Conservation (phyloP, 2,888 invertebrate genomes). For the Nomada ruficornis region DNA sequence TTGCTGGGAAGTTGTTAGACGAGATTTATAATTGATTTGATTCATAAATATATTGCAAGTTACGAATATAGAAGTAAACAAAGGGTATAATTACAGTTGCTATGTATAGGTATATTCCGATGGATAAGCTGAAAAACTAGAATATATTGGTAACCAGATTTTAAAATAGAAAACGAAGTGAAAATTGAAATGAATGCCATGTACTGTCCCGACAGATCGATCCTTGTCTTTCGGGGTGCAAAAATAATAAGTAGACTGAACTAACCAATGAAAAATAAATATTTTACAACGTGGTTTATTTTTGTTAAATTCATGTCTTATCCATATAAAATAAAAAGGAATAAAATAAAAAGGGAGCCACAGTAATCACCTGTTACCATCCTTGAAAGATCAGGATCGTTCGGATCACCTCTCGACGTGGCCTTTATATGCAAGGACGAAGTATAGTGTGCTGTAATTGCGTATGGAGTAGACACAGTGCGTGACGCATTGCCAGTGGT, state of each 20-base stretch:
- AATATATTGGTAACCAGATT: constrained; percentile 5
- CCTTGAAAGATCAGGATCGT: not conserved
- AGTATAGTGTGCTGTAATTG: constrained; percentile 69
- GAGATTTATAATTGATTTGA: not conserved
- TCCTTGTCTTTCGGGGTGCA: too few species aligned
- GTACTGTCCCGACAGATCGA: too few species aligned
- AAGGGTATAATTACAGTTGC: not conserved
- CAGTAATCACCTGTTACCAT: too few species aligned
- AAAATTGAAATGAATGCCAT: not conserved
- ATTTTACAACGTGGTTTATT: too few species aligned
- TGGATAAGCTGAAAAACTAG: not conserved
- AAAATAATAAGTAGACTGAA: too few species aligned
- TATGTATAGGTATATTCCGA: not conserved
- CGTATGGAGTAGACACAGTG: constrained; percentile 79
- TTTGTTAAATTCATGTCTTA: too few species aligned
- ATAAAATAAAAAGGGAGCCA: too few species aligned
- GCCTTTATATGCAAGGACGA: constrained; percentile 44
- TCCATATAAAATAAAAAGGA: too few species aligned
- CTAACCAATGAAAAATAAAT: too few species aligned
- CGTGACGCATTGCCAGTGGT: constrained; percentile 80
- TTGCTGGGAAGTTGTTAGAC: too few species aligned
- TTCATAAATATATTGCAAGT: not conserved
- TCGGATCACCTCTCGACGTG: constrained; percentile 1
- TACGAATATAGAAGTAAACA: not conserved
- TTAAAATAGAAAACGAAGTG: not conserved